These are phyloP conservation scores for Oceanodroma tethys DNA, from an alignment of 2,113 vertebrate species.

Conservation along the genomic window DNA sequence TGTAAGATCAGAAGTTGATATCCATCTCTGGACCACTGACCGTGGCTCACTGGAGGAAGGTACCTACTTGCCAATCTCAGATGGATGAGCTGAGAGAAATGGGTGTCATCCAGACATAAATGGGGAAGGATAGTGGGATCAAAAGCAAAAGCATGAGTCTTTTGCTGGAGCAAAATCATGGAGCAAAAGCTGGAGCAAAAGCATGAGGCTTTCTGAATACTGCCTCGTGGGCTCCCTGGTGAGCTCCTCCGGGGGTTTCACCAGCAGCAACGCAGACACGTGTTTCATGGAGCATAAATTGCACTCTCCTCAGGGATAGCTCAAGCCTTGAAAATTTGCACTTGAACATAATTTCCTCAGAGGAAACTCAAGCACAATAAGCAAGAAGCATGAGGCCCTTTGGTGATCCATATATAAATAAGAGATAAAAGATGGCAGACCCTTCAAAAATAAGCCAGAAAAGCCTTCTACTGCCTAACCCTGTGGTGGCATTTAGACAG, in stretches of 20 bases:
- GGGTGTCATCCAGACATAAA: neutral
- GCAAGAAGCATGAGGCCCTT: neutral
- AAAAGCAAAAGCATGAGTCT: neutral
- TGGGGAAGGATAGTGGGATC: rapidly evolving
- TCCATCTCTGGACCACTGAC: neutral
- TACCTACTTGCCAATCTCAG: neutral
- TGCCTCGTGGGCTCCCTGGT: rapidly evolving
- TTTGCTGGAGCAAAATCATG: neutral
- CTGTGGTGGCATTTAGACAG: neutral
- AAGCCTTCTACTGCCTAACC: neutral
- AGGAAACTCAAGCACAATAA: neutral
- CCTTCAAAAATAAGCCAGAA: neutral
- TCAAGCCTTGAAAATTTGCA: neutral
- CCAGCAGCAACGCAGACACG: neutral
- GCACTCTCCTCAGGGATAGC: neutral
- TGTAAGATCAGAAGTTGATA: neutral
- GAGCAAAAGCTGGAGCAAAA: neutral
- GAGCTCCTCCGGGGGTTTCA: neutral
- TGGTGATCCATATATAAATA: neutral
- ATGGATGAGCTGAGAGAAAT: neutral
- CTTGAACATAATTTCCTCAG: neutral
- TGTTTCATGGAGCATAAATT: neutral
- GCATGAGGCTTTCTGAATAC: neutral
- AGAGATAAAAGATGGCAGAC: neutral
- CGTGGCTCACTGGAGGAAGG: neutral